A percentile compares a stretch with the other conserved stretches of the same genome.
These are phyloP conservation scores for Polydrusus cervinus DNA, from an alignment of 2,888 invertebrate species.

Conservation along the genomic window DNA sequence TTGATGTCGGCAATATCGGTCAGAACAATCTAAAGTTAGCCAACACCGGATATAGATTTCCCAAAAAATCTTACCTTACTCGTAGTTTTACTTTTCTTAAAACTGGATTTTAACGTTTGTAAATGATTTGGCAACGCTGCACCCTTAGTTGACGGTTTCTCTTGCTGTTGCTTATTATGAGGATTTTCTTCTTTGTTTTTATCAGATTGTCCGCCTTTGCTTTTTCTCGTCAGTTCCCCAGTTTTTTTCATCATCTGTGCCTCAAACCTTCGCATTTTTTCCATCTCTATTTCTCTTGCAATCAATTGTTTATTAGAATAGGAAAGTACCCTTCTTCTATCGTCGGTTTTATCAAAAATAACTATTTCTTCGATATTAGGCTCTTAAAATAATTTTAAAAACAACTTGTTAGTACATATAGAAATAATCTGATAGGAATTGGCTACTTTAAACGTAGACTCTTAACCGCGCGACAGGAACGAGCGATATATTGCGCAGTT, in stretches of 20 bases:
- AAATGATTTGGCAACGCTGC: conserved; percentile 79
- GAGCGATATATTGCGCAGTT: no score
- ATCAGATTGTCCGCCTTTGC: conserved; percentile 62
- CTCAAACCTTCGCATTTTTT: conserved; percentile 74
- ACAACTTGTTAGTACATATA: no score
- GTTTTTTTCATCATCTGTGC: conserved; percentile 56
- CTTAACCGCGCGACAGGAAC: no score
- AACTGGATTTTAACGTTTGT: conserved; percentile 79
- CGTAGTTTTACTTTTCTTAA: conserved; percentile 63
- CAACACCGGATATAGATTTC: no score
- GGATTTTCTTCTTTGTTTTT: conserved; percentile 60
- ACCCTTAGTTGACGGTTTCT: conserved; percentile 26
- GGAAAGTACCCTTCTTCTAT: conserved; percentile 70
- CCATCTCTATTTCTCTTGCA: conserved; percentile 86
- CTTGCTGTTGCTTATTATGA: background rate
- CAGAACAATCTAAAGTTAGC: no score
- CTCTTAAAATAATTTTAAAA: conserved; percentile 73
- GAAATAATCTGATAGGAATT: no score
- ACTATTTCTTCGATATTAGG: conserved; percentile 85
- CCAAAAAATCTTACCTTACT: conserved; percentile 40
- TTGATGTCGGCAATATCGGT: no score
- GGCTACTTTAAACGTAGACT: no score
- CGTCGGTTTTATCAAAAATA: conserved; percentile 64
- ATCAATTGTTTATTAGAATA: conserved; percentile 87
- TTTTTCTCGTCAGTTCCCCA: conserved; percentile 68